These are phyloP conservation scores for Drepana arcuata DNA, from an alignment of 1,140 invertebrate genomes.

Conservation along the genomic window DNA sequence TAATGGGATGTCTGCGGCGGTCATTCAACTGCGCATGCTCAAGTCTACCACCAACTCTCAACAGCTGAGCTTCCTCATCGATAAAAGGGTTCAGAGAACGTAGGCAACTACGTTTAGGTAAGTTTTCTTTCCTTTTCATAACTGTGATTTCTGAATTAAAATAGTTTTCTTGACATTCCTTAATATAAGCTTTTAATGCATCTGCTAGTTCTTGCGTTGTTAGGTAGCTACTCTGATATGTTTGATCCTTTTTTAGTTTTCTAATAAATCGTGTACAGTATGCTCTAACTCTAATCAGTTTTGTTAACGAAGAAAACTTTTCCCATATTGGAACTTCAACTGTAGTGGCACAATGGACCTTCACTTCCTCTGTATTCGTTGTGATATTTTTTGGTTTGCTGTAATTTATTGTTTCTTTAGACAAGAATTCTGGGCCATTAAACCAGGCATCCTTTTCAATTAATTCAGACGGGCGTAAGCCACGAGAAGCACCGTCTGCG, in stretches of 20 bases:
- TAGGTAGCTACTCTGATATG: background rate
- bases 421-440: slow-evolving; percentile 32
- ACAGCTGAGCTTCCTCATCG: background rate
- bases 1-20: slow-evolving; percentile 8
- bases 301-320: background rate
- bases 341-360: background rate
- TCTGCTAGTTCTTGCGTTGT: background rate
- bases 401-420: background rate
- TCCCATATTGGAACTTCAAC: background rate
- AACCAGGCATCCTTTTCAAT: slow-evolving; percentile 29
- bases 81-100: slow-evolving; percentile 1
- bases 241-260: background rate
- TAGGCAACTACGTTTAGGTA: background rate
- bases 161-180: background rate
- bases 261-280: background rate
- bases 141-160: background rate
- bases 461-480: slow-evolving; percentile 20
- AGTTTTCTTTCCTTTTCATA: background rate
- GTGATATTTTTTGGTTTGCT: background rate
- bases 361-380: background rate
- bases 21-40: slow-evolving; percentile 3
- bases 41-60: slow-evolving; percentile 13
- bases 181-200: background rate
- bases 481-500: slow-evolving; percentile 42
- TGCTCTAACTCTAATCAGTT: background rate